phyloP scores from a whole-genome alignment of 2,797 vertebrate species.

The Meda fulgida region DNA sequence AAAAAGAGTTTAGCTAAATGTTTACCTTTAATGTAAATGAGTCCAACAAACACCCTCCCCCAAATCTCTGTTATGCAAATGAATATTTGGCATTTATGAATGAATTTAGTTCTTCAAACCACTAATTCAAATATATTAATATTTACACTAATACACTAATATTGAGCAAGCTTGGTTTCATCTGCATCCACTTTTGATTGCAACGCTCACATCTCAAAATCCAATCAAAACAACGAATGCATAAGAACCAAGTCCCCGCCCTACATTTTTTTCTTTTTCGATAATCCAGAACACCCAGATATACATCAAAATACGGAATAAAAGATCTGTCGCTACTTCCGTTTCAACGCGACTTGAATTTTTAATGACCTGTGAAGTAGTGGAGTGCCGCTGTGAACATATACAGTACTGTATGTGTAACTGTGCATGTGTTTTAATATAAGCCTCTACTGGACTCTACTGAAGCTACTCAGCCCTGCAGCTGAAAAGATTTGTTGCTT shows the following conservation, averaged over 20 bases:
- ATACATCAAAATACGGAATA: not conserved
- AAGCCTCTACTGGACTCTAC: not conserved
- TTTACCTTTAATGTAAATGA: not conserved
- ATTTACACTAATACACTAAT: too few species aligned
- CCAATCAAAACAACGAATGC: not conserved
- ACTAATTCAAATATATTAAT: too few species aligned
- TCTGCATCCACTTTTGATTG: not conserved
- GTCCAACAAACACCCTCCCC: not conserved
- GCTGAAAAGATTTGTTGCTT: constrained; percentile 76
- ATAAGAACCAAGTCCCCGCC: not conserved
- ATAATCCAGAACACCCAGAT: not conserved
- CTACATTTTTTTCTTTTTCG: not conserved
- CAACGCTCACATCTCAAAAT: not conserved
- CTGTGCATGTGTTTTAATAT: constrained; percentile 17
- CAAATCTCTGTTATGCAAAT: not conserved
- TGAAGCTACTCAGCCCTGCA: constrained; percentile 51
- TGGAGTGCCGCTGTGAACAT: not conserved
- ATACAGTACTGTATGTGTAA: not conserved
- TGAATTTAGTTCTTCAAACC: not conserved
- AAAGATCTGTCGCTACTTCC: not conserved
- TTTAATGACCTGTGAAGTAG: not conserved
- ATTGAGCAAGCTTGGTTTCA: not conserved
- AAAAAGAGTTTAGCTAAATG: not conserved
- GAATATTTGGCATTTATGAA: not conserved
- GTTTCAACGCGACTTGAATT: not conserved